phyloP scores from a whole-genome alignment of 2,888 invertebrate species.

The Cataglyphis livida region DNA sequence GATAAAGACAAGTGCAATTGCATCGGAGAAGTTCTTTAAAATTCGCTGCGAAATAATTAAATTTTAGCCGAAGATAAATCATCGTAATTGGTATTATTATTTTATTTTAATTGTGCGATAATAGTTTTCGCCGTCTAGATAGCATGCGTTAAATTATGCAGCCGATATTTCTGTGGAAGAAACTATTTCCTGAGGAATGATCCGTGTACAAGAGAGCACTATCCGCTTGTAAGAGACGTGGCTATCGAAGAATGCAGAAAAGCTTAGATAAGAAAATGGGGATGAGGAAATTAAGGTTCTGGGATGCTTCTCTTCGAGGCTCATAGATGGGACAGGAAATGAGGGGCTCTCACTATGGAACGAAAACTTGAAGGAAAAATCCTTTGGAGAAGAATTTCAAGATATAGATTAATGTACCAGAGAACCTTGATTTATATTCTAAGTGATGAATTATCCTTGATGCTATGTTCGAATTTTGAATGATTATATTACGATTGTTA shows the following conservation, averaged over 20 bases:
- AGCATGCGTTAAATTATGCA: background rate
- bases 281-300: conserved; percentile 48
- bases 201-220: background rate
- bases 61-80: background rate
- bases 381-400: conserved; percentile 8
- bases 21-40: background rate
- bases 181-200: background rate
- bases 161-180: background rate
- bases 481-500: background rate
- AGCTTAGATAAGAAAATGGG: conserved; percentile 37
- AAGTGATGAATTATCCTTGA: conserved; percentile 2
- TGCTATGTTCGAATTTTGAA: background rate
- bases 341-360: conserved; percentile 1
- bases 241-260: conserved; percentile 27
- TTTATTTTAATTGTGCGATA: background rate
- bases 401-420: conserved; percentile 21
- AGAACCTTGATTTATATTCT: conserved; percentile 22
- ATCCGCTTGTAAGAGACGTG: background rate
- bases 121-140: background rate
- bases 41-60: conserved; percentile 14
- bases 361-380: conserved; percentile 37
- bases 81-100: background rate
- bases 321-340: conserved; percentile 48
- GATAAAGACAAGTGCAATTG: conserved; percentile 64
- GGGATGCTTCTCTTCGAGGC: conserved; percentile 17